Evolutionary conservation across 2,888 invertebrate genomes (phyloP).

Genomic region (Dryocosmus kuriphilus): DNA sequence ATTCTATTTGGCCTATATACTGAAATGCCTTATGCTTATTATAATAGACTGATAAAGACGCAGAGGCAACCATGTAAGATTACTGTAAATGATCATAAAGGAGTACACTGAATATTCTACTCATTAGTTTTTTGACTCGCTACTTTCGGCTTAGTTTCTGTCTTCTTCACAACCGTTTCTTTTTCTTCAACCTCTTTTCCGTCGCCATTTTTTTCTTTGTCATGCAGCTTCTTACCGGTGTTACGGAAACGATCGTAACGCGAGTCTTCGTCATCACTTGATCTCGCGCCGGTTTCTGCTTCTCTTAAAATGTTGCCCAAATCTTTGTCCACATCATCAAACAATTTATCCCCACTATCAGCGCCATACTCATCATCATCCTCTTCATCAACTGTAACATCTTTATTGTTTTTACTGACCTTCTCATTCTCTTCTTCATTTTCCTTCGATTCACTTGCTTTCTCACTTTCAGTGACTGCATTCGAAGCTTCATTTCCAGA

Average conservation of each 20-base stretch:
- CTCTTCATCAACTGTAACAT: constrained; percentile 73
- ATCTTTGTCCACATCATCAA: constrained; percentile 91
- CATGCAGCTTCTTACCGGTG: constrained; percentile 81
- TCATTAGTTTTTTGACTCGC: constrained; percentile 10
- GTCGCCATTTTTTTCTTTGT: constrained; percentile 78
- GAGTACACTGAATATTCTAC: not conserved
- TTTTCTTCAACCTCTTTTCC: constrained; percentile 75
- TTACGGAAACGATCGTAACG: constrained; percentile 84
- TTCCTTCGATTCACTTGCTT: constrained; percentile 70
- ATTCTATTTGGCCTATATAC: constrained; percentile 23
- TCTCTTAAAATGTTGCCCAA: constrained; percentile 85
- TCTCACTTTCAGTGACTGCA: constrained; percentile 73
- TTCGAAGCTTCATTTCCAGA: constrained; percentile 44
- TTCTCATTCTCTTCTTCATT: constrained; percentile 68
- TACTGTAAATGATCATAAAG: not conserved
- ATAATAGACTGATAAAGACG: constrained; percentile 24
- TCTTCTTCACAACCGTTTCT: constrained; percentile 69
- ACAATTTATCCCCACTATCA: constrained; percentile 83
- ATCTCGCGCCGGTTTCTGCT: constrained; percentile 81
- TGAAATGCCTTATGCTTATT: constrained; percentile 21
- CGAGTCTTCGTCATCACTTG: constrained; percentile 83
- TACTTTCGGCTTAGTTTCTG: constrained; percentile 58
- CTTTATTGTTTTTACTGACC: constrained; percentile 57
- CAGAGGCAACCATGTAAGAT: not conserved
- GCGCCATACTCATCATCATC: constrained; percentile 74